Evolutionary conservation across 1,140 invertebrate species (phyloP).

Genomic region (Oryzaephilus surinamensis): DNA sequence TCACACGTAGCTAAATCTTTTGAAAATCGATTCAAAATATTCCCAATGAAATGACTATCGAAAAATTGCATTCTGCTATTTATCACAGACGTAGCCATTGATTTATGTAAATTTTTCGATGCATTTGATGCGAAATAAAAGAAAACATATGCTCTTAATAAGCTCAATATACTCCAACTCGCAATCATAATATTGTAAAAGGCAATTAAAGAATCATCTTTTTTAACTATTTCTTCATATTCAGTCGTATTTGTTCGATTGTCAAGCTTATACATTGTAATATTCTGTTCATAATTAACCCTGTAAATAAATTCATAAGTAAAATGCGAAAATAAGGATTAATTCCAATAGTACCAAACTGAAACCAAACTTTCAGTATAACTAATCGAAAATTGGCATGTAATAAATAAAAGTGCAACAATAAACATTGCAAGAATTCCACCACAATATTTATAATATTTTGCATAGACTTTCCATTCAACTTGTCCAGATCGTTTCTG

Average conservation of each 20-base stretch:
- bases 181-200: constrained; percentile 9
- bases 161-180: background rate
- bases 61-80: constrained; percentile 56
- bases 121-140: constrained; percentile 48
- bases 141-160: constrained; percentile 33
- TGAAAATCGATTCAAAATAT: constrained; percentile 51
- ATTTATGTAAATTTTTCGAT: constrained; percentile 51
- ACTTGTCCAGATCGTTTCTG: constrained; percentile 17
- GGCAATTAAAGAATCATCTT: constrained; percentile 9
- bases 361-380: constrained; percentile 17
- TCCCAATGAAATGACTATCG: constrained; percentile 39
- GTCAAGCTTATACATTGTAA: constrained; percentile 4
- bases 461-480: constrained; percentile 11
- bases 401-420: constrained; percentile 10
- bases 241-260: constrained; percentile 14
- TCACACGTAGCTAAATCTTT: constrained; percentile 52
- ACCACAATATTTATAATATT: constrained; percentile 17
- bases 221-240: constrained; percentile 4
- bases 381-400: constrained; percentile 9
- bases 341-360: constrained; percentile 12
- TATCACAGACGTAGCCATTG: constrained; percentile 51
- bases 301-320: constrained; percentile 9
- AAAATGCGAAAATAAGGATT: background rate
- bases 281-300: constrained; percentile 16
- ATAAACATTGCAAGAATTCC: constrained; percentile 4